Base-by-base conservation (phyloP, 1,140 invertebrate genomes). In the Lethrus apterus region DNA sequence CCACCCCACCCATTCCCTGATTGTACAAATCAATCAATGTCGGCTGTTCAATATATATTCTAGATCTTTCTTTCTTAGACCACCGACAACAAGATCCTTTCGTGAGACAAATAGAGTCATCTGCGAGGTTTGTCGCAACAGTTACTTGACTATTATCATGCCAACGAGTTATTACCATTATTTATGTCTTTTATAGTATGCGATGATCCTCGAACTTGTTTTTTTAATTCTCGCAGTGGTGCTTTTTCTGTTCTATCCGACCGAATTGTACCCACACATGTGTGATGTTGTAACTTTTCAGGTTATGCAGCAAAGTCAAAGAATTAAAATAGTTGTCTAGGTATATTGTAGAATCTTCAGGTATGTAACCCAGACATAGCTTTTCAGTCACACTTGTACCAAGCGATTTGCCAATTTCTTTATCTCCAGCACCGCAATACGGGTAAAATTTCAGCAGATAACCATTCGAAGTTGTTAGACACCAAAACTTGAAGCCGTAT, bases 1-100 rank as follows among this genome's bases (percentile, higher is more conserved):
- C 62, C 8, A 69, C 65, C 41, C 62, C 65, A 31, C 64, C 65
- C 60, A 67, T 66, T 8, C 54, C 59, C 34, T 64, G 56, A 55
- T 67, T 66, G 33, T 66, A 66, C 10, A 36, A 2, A 24, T 44
- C 55, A 48, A 68, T 56, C 1, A 66, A 24, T 54, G 65, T 57
- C 35, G 63, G 65, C 17, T 62, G 45, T 44, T 63, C 55, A 13
- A 66, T 48, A 19, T 59, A 34, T 47, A 67, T 54, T 60, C 44
- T 56, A 52, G 46, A 36, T 56, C 69, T 61, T 17, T 62, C 52
- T 60, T 62, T 52, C 53, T 60, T 61, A 50, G 52, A 62, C 64
- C 62, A 58, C 17, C 60, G 53, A 56, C 48, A 48, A 61, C 65
- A 49, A 59, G 60, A 26, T 62, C 64, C 35, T 19, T 45, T 50